Evolutionary conservation across 2,113 vertebrate species (phyloP), one percentile per base, ranked within the genome.

Genomic region (Cebidichthys violaceus): DNA sequence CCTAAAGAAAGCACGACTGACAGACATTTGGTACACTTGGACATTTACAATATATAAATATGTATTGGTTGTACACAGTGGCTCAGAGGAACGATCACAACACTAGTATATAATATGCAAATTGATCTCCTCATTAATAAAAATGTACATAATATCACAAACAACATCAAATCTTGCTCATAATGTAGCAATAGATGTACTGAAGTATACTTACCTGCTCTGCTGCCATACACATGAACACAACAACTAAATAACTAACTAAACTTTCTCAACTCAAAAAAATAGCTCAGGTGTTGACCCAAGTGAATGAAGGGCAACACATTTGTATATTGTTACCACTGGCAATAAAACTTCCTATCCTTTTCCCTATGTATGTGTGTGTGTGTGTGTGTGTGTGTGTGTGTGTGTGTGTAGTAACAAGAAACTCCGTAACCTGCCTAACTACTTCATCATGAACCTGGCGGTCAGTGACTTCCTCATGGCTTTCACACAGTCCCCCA

Each of bases 391-490:
- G 64, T 72, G 45, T 82, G 33, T 79, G 41, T 79, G 57, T 79
- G 72, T 76, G 68, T 85, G 43, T 70, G 27, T 81, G 47, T 86
- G 24, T 37, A 99, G 98, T 92, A 97, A 95, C 79, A 97, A 96
- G 90, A 95, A 96, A 77, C 96, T 99, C 47, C 94, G 92, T 66
- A 98, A 96, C 29, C 95, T 97, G 1, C 95, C 97, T 13, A 99
- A 99, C 90, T 94, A 95, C 94, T 93, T 98, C 88, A 96, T 98
- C 33, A 94, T 97, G 94, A 99, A 98, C 91, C 93, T 97, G 37
- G 97, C 97, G 0, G 43, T 97, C 78, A 98, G 96, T 50, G 97
- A 99, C 86, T 97, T 99, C 92, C 93, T 98, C 88, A 97, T 99
- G 98, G 97, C 97, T 41, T 89, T 97, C 88, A 99, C 97, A 0